Evolutionary conservation across 2,888 invertebrate genomes (phyloP), one percentile per base, ranked within the genome.

Genomic region (Torymus auratus): DNA sequence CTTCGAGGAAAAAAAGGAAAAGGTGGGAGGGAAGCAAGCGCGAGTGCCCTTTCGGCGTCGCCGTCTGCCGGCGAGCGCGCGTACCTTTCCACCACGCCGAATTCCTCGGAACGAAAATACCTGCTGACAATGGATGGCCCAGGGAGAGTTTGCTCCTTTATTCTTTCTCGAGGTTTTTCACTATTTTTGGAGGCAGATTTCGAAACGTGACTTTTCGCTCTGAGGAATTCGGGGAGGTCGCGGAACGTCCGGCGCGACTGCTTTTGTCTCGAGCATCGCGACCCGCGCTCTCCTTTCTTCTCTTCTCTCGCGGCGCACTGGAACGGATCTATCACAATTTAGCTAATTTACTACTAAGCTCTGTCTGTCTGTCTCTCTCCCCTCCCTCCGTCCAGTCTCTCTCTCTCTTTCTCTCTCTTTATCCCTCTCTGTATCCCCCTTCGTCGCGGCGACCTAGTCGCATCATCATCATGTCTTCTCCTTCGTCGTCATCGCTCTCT

Each of bases 291-390:
- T 41, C 41, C 41, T 41, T 41, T 41, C 41, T 41, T 41, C 41
- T 41, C 41, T 5, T 41, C 41, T 41, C 41, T 41, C 41, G 41
- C 41, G 41, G 41, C 41, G 5, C 41, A 58, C 58, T 23, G 73
- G 52, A 73, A 68, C 70, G 70, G 71, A 69, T 78, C 80, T 84
- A 85, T 84, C 84, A 84, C 85, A 85, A 84, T 84, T 85, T 82
- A 83, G 83, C 84, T 84, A 85, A 83, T 84, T 78, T 72, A 81
- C 78, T 81, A 75, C 73, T 70, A 72, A 74, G 53, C 73, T 74
- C 17, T 20, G 28, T 61, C 58, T 61, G 58, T 41, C 70, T 68
- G 41, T 69, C 65, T 15, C 73, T 61, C 41, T 28, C 76, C 11
- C 55, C 55, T 67, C 68, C 60, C 53, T 68, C 75, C 41, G 41